Evolutionary conservation across 2,113 vertebrate species (phyloP).

Genomic region (Gallinago media): DNA sequence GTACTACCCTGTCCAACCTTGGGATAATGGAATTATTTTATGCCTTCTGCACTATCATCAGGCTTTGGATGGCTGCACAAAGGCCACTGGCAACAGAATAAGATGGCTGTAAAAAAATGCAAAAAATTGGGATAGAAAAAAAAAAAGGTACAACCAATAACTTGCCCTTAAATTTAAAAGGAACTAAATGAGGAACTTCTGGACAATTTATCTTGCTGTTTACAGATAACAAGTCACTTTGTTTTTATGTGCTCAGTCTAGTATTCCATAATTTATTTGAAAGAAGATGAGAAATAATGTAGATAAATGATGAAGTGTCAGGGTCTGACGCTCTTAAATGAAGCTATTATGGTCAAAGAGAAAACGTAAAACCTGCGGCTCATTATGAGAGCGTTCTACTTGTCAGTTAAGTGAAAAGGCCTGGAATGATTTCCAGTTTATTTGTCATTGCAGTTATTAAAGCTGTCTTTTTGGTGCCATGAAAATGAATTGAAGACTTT

Average conservation of each 20-base stretch:
- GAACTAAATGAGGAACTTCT: conserved; percentile 86
- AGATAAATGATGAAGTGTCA: conserved; percentile 94
- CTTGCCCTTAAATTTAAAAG: conserved; percentile 84
- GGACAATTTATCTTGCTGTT: conserved; percentile 91
- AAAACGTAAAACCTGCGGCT: conserved; percentile 89
- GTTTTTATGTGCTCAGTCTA: conserved; percentile 91
- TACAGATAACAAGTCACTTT: conserved; percentile 91
- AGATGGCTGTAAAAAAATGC: conserved; percentile 81
- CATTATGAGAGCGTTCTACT: conserved; percentile 93
- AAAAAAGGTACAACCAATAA: conserved; percentile 80
- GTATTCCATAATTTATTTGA: conserved; percentile 92
- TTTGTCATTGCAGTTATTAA: conserved; percentile 95
- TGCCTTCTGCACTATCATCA: conserved; percentile 78
- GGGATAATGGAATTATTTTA: conserved; percentile 84
- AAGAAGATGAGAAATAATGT: conserved; percentile 93
- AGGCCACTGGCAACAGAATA: conserved; percentile 82
- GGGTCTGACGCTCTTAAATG: conserved; percentile 91
- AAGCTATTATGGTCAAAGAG: conserved; percentile 90
- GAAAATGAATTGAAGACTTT: conserved; percentile 89
- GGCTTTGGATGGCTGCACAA: conserved; percentile 80
- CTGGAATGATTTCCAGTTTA: conserved; percentile 91
- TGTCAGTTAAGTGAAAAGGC: conserved; percentile 92
- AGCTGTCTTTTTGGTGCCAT: conserved; percentile 90
- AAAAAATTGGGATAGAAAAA: conserved; percentile 71
- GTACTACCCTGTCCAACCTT: conserved; percentile 72